phyloP scores from a whole-genome alignment of 2,797 vertebrate genomes.

The Manis crassicaudata region DNA sequence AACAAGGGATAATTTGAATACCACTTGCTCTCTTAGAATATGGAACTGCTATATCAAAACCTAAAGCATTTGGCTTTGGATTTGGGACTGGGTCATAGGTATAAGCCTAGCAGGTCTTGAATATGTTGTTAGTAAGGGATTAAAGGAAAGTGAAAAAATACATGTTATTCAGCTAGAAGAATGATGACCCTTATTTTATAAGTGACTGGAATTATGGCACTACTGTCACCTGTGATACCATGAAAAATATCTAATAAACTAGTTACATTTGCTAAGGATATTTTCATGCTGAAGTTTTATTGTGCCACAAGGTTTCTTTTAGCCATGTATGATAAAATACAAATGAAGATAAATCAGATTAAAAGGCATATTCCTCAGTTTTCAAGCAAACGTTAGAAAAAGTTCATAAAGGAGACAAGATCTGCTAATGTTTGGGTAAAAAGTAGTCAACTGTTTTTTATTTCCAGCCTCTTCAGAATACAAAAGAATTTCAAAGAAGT shows the following conservation, averaged over 20 bases:
- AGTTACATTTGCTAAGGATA: background rate
- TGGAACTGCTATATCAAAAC: background rate
- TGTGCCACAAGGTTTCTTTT: background rate
- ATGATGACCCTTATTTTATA: background rate
- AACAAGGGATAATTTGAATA: background rate
- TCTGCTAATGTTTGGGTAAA: background rate
- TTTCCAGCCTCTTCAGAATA: background rate
- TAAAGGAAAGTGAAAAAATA: background rate
- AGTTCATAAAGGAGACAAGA: background rate
- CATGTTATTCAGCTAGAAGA: background rate
- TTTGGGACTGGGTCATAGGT: background rate
- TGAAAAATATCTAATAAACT: background rate
- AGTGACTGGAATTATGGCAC: background rate
- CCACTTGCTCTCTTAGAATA: background rate
- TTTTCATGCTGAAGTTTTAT: background rate
- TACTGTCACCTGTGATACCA: background rate
- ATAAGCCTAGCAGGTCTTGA: background rate
- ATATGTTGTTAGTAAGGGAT: background rate
- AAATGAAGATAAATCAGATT: background rate
- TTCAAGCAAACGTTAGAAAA: conserved; percentile 19
- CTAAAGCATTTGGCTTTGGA: background rate
- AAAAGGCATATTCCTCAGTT: background rate
- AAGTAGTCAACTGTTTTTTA: background rate
- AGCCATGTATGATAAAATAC: background rate
- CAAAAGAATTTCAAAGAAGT: background rate